phyloP scores from a whole-genome alignment of 2,113 vertebrate species.

The Plecturocebus donacophilus region DNA sequence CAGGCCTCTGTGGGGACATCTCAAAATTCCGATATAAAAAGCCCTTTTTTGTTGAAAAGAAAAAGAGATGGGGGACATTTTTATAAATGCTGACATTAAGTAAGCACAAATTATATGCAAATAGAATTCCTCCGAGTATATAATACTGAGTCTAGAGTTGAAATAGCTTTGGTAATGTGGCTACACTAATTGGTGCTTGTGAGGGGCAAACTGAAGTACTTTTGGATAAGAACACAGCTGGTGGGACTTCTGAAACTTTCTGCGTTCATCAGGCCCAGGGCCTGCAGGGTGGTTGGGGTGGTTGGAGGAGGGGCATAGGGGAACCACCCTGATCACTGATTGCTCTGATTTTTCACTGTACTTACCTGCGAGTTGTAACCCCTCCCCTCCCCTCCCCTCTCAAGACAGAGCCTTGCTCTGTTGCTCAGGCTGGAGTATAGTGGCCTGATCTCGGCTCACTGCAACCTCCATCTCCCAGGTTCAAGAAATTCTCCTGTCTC shows the following conservation, averaged over 20 bases:
- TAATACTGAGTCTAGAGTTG: neutral
- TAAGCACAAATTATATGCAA: conserved; percentile 9
- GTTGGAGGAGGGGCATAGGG: no score
- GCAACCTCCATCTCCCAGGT: no score
- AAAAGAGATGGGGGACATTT: neutral
- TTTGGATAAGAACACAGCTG: neutral
- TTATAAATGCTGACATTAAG: neutral
- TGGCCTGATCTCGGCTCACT: no score
- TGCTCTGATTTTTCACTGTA: neutral
- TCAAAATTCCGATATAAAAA: neutral
- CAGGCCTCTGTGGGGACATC: neutral
- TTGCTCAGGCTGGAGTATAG: no score
- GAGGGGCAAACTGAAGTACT: neutral
- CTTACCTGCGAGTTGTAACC: accelerated
- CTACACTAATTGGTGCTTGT: neutral
- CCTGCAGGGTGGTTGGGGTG: neutral
- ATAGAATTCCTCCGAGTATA: neutral
- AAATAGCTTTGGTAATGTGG: neutral
- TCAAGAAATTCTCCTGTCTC: no score
- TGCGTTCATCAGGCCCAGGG: neutral
- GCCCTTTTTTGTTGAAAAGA: neutral
- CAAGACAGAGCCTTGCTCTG: no score
- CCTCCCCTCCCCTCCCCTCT: no score
- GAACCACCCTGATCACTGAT: neutral
- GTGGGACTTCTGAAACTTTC: neutral